Percentiles rank a stretch among this genome's conserved stretches.
These are phyloP conservation scores for Drosophila hamatofila DNA, from an alignment of 2,888 invertebrate genomes.

Conservation along the genomic window DNA sequence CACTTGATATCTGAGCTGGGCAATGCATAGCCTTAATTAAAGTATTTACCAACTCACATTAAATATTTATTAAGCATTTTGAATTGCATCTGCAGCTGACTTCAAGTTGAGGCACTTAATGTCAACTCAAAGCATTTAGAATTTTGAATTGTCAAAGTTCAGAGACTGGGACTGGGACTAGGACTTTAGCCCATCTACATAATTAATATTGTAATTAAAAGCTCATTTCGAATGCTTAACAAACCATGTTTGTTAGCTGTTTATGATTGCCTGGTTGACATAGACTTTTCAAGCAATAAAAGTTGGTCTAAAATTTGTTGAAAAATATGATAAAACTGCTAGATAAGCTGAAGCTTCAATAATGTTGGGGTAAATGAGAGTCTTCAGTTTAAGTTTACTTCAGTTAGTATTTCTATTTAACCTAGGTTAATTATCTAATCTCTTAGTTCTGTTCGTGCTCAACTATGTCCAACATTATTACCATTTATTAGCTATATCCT, in stretches of 20 bases:
- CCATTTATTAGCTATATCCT: too few species aligned
- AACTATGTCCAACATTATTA: too few species aligned
- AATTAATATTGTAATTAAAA: conserved; percentile 6
- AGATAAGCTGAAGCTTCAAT: too few species aligned
- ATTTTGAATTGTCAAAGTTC: neutral
- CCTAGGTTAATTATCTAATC: too few species aligned
- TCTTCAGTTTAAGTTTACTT: too few species aligned
- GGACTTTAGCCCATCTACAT: neutral
- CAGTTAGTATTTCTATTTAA: too few species aligned
- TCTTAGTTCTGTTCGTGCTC: too few species aligned
- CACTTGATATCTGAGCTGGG: neutral
- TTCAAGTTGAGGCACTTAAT: neutral
- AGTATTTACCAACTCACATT: neutral
- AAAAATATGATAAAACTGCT: too few species aligned
- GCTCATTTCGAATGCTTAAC: conserved; percentile 3
- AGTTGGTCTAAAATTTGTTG: neutral
- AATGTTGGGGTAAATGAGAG: too few species aligned
- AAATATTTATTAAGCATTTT: neutral
- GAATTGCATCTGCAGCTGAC: neutral
- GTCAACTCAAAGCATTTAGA: neutral
- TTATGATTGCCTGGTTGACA: neutral
- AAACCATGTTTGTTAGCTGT: neutral
- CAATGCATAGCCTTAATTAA: neutral
- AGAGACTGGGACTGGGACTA: neutral
- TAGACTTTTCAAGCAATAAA: neutral